These are phyloP conservation scores for Salvator merianae DNA, from an alignment of 2,113 vertebrate species.

Conservation along the genomic window DNA sequence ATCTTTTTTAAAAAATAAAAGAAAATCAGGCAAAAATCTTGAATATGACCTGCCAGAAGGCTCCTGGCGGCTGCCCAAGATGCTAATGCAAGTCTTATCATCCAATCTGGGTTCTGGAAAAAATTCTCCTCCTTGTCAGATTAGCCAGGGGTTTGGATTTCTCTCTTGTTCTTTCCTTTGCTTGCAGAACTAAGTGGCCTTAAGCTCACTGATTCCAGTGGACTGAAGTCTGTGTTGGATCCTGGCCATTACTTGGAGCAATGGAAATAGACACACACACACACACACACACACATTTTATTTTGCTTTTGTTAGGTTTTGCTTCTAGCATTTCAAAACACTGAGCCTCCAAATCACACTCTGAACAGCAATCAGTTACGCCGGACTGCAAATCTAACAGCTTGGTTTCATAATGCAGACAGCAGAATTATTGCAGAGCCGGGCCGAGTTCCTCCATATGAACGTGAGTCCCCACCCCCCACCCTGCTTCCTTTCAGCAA, in stretches of 20 bases:
- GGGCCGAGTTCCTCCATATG: not conserved
- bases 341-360: conserved; percentile 28
- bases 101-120: conserved; percentile 1
- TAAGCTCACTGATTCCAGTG: not conserved
- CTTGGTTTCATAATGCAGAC: conserved; percentile 9
- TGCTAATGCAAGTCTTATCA: not conserved
- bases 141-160: not conserved
- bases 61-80: not conserved
- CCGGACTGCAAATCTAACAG: conserved; percentile 31
- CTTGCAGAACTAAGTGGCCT: not conserved
- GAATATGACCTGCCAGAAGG: not conserved
- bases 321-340: conserved; percentile 41
- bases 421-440: not conserved
- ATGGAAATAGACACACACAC: not conserved
- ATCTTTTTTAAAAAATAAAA: not conserved
- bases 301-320: conserved; percentile 20
- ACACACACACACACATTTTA: not conserved
- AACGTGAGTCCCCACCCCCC: not conserved
- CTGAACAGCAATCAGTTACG: conserved; percentile 51
- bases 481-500: not conserved
- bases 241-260: conserved; percentile 24
- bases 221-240: conserved; percentile 7
- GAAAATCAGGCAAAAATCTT: not conserved
- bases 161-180: not conserved
- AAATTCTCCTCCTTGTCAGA: not conserved